A percentile compares a stretch with the other conserved stretches of the same genome.
Evolutionary conservation across 2,888 invertebrate species (phyloP).

Genomic region (Microctonus aethiopoides): DNA sequence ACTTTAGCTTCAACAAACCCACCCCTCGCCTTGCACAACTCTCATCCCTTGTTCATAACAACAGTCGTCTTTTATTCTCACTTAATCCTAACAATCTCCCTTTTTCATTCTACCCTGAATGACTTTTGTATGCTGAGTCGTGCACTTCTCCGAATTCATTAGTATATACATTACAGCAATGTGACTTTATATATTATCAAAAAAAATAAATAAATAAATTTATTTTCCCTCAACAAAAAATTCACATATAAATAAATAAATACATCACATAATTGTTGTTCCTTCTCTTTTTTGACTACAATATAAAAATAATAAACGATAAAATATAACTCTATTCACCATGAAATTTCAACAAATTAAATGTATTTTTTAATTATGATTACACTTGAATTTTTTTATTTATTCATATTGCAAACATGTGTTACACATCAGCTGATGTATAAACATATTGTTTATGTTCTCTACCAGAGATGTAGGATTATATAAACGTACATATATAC

Average conservation of each 20-base stretch:
- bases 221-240: background rate
- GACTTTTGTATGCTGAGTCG: background rate
- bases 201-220: background rate
- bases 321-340: too few relatives aligned
- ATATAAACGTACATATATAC: background rate
- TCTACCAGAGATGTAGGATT: background rate
- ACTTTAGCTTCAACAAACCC: background rate
- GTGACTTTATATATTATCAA: background rate
- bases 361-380: background rate
- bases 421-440: background rate
- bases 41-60: background rate
- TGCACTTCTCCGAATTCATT: conserved; percentile 11
- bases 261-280: background rate
- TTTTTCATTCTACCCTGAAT: background rate
- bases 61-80: background rate
- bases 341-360: too few relatives aligned
- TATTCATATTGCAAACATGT: background rate
- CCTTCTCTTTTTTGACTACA: background rate
- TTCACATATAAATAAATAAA: background rate
- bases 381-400: background rate
- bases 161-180: background rate
- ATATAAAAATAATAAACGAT: background rate
- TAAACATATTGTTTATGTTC: background rate
- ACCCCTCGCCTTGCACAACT: background rate
- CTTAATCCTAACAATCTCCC: background rate